phyloP scores from a whole-genome alignment of 1,140 invertebrate genomes.

The Calephelis virginiensis region DNA sequence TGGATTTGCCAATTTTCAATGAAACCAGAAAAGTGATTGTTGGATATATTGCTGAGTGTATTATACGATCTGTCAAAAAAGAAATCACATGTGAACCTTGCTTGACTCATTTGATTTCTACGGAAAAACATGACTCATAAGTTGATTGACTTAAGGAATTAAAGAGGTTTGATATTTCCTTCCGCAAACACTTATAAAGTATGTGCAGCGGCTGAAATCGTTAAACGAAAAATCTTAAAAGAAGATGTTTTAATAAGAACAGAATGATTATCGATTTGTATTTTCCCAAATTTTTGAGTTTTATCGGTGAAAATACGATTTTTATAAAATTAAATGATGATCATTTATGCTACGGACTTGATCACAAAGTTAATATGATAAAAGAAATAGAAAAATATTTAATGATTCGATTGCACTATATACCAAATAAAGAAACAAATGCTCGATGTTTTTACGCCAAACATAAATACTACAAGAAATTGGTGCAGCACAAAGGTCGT shows the following conservation, averaged over 20 bases:
- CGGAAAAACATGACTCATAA: not conserved
- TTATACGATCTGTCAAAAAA: not conserved
- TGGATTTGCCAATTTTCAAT: not conserved
- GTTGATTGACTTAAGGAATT: slow-evolving; percentile 1
- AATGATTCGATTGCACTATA: slow-evolving; percentile 1
- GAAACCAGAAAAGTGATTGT: not conserved
- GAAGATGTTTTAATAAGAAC: not conserved
- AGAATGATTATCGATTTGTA: not conserved
- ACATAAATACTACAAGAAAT: not conserved
- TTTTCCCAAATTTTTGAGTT: not conserved
- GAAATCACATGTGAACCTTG: not conserved
- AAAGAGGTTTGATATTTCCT: slow-evolving; percentile 4
- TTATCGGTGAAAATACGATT: not conserved
- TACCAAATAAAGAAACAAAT: not conserved
- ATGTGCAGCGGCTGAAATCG: not conserved
- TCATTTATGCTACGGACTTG: not conserved
- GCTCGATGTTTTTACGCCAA: not conserved
- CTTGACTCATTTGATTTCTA: not conserved
- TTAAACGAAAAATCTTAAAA: slow-evolving; percentile 5
- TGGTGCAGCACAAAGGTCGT: not conserved
- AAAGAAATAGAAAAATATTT: not conserved
- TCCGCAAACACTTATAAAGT: not conserved
- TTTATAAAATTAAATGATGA: not conserved
- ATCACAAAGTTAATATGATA: not conserved
- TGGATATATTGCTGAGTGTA: not conserved